Conservation (phyloP, 2,888 invertebrate genomes). For the Emesis furor region DNA sequence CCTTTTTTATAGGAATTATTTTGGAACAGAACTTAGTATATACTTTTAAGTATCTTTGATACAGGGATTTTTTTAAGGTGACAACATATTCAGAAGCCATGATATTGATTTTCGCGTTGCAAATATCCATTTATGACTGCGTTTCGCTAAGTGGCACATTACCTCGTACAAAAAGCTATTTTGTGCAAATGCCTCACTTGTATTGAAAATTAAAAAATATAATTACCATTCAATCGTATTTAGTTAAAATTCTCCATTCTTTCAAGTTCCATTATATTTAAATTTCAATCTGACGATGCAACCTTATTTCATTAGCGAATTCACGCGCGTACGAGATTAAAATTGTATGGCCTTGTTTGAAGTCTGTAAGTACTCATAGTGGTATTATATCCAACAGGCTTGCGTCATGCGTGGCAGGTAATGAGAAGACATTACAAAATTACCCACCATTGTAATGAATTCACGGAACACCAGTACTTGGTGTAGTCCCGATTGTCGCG, state of each 20-base stretch:
- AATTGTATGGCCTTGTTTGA: constrained; percentile 82
- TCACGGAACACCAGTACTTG: constrained; percentile 87
- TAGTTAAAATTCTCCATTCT: background rate
- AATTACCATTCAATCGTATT: constrained; percentile 9
- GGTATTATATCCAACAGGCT: constrained; percentile 71
- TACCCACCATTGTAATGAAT: constrained; percentile 90
- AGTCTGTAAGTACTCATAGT: constrained; percentile 39
- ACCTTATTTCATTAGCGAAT: constrained; percentile 52
- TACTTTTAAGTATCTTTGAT: no score
- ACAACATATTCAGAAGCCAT: no score
- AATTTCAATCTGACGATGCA: constrained; percentile 41
- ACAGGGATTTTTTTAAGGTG: no score
- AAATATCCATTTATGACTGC: no score
- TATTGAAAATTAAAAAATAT: background rate
- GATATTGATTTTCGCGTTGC: no score
- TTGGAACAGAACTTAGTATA: no score
- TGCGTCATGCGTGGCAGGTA: constrained; percentile 88
- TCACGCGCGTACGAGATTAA: constrained; percentile 77
- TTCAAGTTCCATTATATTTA: constrained; percentile 58
- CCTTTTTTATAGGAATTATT: no score
- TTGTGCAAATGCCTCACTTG: background rate
- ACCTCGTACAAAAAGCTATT: background rate
- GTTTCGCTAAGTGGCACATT: no score
- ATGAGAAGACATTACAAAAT: constrained; percentile 90
- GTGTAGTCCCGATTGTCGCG: constrained; percentile 83